Base-by-base conservation (phyloP, 2,888 invertebrate genomes). In the Crematogaster levior region DNA sequence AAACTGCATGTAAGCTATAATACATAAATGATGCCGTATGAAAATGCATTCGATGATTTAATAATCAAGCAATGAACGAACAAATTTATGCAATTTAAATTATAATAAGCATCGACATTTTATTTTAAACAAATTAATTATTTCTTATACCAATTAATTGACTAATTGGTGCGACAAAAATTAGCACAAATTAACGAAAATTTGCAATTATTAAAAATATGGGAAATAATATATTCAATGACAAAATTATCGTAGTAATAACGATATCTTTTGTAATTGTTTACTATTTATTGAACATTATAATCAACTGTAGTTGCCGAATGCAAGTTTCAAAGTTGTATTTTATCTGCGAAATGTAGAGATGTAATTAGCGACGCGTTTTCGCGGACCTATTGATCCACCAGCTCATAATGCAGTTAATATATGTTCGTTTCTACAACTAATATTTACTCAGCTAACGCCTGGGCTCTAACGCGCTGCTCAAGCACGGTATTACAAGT, bases 391-490 rank as follows among this genome's bases (percentile, higher is more conserved):
- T 60, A 74, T 61, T 48, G 51, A 51, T 56, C 21, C 48, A 48
- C 21, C 37, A 24, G 56, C 27, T 27, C 63, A 48, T 60, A 61
- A 73, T 73, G 80, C 24, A 61, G 74, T 66, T 77, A 58, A 77
- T 75, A 75, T 51, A 65, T 24, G 37, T 58, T 46, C 21, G 77
- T 65, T 82, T 66, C 81, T 56, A 79, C 58, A 51, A 66, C 81
- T 82, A 82, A 82, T 74, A 82, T 82, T 82, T 82, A 60, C 77
- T 48, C 48, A 46, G 66, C 81, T 82, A 82, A 66, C 81, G 81
- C 27, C 9, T 43, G 43, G 48, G 24, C 53, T 82, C 70, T 82
- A 84, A 84, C 56, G 27, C 70, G 27, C 63, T 75, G 61, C 30
- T 72, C 75, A 75, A 84, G 82, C 82, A 70, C 5, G 66, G 63